A percentile compares a stretch with the other conserved stretches of the same genome.
Conservation (phyloP, 2,797 vertebrate species). For the Oreonectes daqikongensis region DNA sequence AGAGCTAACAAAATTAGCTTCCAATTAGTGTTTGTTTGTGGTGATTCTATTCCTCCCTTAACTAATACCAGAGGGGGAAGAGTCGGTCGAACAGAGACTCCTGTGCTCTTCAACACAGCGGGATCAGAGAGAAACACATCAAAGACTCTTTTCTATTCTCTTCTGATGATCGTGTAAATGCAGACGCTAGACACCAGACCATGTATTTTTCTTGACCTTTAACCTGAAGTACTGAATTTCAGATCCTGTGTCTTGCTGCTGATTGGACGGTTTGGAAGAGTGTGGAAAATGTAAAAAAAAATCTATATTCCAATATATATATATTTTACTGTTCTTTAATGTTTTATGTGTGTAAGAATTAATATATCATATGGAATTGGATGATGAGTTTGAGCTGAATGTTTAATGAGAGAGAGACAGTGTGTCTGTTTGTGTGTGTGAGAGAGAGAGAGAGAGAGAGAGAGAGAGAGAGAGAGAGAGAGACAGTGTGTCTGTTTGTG, state of each 20-base stretch:
- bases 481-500: not conserved
- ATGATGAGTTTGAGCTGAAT: not conserved
- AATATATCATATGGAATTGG: too few relatives aligned
- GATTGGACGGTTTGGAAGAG: not conserved
- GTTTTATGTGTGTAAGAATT: too few relatives aligned
- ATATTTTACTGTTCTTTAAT: too few relatives aligned
- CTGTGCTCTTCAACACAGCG: slow-evolving; percentile 44
- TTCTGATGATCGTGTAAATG: slow-evolving; percentile 14
- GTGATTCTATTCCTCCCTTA: slow-evolving; percentile 68
- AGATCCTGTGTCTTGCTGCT: not conserved
- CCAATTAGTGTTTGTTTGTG: slow-evolving; percentile 96
- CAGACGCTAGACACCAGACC: too few relatives aligned
- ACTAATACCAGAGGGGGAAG: slow-evolving; percentile 26
- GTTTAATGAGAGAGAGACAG: slow-evolving; percentile 23
- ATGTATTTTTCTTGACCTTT: too few relatives aligned
- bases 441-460: not conserved
- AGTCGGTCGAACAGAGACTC: not conserved
- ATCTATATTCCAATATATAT: too few relatives aligned
- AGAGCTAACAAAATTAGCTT: slow-evolving; percentile 92
- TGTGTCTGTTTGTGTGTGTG: too few relatives aligned
- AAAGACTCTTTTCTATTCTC: slow-evolving; percentile 20
- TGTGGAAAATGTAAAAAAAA: too few relatives aligned
- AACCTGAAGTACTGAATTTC: not conserved
- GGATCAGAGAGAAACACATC: slow-evolving; percentile 36
- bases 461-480: not conserved